phyloP scores from a whole-genome alignment of 2,113 vertebrate species.

The Cheilinus undulatus region DNA sequence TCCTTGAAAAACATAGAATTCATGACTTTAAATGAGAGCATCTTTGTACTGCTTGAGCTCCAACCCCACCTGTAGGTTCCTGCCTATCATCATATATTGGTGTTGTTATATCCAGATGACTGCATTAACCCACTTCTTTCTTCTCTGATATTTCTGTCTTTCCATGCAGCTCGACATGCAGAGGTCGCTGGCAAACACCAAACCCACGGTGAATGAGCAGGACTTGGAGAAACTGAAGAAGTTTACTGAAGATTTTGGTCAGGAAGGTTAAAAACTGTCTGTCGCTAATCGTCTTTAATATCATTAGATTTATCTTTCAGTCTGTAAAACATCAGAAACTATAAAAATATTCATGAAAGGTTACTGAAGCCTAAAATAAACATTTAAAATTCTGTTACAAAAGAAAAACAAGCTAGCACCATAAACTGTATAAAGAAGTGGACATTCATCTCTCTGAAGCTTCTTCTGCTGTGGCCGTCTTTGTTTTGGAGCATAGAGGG shows the following conservation, averaged over 20 bases:
- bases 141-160: neutral
- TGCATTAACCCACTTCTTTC: no score
- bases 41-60: no score
- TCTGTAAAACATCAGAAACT: neutral
- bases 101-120: neutral
- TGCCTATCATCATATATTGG: no score
- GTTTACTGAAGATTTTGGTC: conserved; percentile 96
- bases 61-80: no score
- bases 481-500: no score
- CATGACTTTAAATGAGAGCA: no score
- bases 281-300: neutral
- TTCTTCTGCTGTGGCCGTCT: no score
- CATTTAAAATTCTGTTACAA: neutral
- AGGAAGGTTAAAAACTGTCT: conserved; percentile 87
- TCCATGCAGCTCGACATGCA: conserved; percentile 89
- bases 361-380: neutral
- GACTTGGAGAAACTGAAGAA: conserved; percentile 92
- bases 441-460: neutral
- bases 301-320: neutral
- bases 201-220: conserved; percentile 93
- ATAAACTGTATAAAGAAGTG: neutral
- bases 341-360: neutral
- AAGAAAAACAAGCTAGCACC: neutral
- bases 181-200: conserved; percentile 86
- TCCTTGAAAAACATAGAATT: no score